Percentiles rank a stretch among this genome's conserved stretches.
Conservation (phyloP, 2,888 invertebrate genomes). For the Congeria kusceri region DNA sequence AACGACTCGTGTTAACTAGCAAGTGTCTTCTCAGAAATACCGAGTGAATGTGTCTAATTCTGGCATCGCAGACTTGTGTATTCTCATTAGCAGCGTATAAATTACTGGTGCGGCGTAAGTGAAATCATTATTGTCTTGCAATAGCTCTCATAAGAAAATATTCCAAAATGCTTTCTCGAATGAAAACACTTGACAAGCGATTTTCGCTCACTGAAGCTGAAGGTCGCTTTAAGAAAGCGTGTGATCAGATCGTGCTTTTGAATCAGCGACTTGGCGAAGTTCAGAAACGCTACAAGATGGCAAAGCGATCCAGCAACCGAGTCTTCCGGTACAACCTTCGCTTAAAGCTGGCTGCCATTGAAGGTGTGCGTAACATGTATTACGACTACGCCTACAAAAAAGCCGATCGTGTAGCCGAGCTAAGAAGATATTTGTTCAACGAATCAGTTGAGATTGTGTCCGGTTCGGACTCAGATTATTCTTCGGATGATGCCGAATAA, state of each 20-base stretch:
- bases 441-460: conserved; percentile 60
- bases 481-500: conserved; percentile 20
- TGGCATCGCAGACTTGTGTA: conserved; percentile 19
- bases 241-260: conserved; percentile 75
- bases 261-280: conserved; percentile 70
- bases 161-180: conserved; percentile 24
- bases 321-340: conserved; percentile 76
- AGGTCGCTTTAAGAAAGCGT: conserved; percentile 68
- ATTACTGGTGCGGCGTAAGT: background rate
- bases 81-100: conserved; percentile 3
- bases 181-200: conserved; percentile 33
- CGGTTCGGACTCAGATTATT: conserved; percentile 33
- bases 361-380: conserved; percentile 76
- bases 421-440: conserved; percentile 59
- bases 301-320: conserved; percentile 63
- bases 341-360: conserved; percentile 72
- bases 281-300: conserved; percentile 72
- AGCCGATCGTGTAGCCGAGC: conserved; percentile 70
- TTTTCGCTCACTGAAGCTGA: conserved; percentile 57
- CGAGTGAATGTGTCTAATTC: conserved; percentile 1
- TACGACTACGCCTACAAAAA: conserved; percentile 76
- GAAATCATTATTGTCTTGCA: too few species aligned
- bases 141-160: background rate
- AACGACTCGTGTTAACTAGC: conserved; percentile 40
- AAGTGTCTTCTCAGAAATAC: conserved; percentile 25